phyloP scores from a whole-genome alignment of 1,140 invertebrate species.

The Drosophila nasuta region DNA sequence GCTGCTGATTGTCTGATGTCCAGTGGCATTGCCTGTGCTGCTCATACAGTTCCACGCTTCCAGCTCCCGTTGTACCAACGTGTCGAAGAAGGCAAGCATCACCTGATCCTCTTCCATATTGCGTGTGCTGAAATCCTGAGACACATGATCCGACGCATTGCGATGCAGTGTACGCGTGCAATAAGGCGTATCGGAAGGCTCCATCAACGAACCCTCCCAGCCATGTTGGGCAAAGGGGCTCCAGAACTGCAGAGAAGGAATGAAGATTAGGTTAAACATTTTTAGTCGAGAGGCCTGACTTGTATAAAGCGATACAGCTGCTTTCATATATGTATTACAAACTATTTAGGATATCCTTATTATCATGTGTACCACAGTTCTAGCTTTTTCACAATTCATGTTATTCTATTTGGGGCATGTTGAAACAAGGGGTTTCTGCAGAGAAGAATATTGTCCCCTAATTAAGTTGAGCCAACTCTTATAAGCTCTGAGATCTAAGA shows the following conservation, averaged over 20 bases:
- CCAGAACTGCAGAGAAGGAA: conserved; percentile 88
- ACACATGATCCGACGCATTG: conserved; percentile 92
- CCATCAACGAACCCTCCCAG: conserved; percentile 86
- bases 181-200: conserved; percentile 87
- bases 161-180: conserved; percentile 92
- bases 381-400: no score
- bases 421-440: no score
- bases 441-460: no score
- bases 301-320: no score
- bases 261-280: background rate
- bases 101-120: conserved; percentile 95
- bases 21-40: conserved; percentile 32
- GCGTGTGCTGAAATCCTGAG: conserved; percentile 92
- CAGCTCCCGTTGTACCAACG: conserved; percentile 94
- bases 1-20: conserved; percentile 39
- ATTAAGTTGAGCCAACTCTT: no score
- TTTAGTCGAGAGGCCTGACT: background rate
- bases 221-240: conserved; percentile 89
- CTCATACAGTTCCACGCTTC: conserved; percentile 88
- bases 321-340: no score
- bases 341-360: no score
- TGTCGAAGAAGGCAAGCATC: conserved; percentile 99
- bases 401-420: no score
- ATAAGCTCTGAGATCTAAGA: no score
- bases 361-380: no score